Percentiles rank a stretch among this genome's conserved stretches.
Evolutionary conservation across 2,888 invertebrate genomes (phyloP).

Genomic region (Drosophila seclusa): DNA sequence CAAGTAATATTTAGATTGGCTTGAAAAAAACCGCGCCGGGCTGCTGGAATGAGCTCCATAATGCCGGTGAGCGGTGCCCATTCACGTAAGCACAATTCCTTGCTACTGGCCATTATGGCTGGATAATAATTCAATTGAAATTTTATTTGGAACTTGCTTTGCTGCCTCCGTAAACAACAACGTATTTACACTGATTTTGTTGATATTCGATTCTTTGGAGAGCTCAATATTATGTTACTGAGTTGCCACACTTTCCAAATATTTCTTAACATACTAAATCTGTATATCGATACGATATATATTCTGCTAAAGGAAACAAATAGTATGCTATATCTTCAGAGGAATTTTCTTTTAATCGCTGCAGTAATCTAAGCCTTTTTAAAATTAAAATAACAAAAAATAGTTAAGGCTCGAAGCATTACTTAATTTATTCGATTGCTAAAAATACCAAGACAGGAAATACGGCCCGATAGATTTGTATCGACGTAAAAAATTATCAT

Average conservation of each 20-base stretch:
- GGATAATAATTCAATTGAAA: neutral
- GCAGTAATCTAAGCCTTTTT: neutral
- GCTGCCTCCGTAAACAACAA: slow-evolving; percentile 21
- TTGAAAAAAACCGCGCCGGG: slow-evolving; percentile 90
- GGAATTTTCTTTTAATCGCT: neutral
- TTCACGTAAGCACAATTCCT: slow-evolving; percentile 87
- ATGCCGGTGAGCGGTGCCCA: slow-evolving; percentile 92
- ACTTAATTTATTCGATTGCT: slow-evolving; percentile 1
- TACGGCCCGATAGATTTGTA: neutral
- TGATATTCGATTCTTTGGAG: slow-evolving; percentile 49
- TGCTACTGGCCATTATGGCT: slow-evolving; percentile 59
- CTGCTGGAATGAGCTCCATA: slow-evolving; percentile 90
- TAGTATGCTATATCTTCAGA: neutral
- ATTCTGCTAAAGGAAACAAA: neutral
- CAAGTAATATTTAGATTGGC: slow-evolving; percentile 91
- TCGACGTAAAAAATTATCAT: slow-evolving; percentile 4
- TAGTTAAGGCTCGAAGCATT: neutral
- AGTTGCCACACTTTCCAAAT: slow-evolving; percentile 41
- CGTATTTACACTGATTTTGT: slow-evolving; percentile 45
- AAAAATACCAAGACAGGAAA: neutral
- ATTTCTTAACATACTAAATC: neutral
- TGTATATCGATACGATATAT: neutral
- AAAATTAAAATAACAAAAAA: neutral
- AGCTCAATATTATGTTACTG: slow-evolving; percentile 18
- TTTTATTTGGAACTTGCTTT: slow-evolving; percentile 2